Percentiles rank a stretch among this genome's conserved stretches.
These are phyloP conservation scores for Microtus richardsoni DNA, from an alignment of 2,113 vertebrate species.

Conservation along the genomic window DNA sequence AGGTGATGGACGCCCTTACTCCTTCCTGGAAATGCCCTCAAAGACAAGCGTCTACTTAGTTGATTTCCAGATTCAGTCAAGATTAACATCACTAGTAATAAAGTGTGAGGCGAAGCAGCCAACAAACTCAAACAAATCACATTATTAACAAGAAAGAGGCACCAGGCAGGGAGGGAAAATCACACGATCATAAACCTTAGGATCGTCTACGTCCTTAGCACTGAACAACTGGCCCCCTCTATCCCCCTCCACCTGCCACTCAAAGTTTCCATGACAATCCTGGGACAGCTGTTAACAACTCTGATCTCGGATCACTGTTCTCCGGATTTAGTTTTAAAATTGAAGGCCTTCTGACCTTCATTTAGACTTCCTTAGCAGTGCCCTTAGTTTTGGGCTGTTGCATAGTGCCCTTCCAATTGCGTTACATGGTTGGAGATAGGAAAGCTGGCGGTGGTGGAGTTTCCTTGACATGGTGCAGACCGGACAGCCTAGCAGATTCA, in stretches of 20 bases:
- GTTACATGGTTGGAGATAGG: background rate
- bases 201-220: background rate
- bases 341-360: background rate
- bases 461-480: background rate
- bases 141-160: background rate
- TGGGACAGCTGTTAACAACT: background rate
- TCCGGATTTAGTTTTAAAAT: background rate
- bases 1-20: too few relatives aligned
- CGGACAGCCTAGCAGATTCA: background rate
- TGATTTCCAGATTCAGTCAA: background rate
- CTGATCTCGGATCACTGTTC: background rate
- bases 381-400: background rate
- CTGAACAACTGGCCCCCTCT: background rate
- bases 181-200: background rate
- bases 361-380: background rate
- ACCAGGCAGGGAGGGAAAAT: background rate
- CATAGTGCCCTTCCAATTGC: background rate
- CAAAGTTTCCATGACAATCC: background rate
- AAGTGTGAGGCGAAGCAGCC: background rate
- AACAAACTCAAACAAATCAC: background rate
- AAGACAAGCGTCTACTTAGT: background rate
- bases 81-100: background rate
- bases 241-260: background rate
- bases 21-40: background rate
- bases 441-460: background rate